phyloP scores from a whole-genome alignment of 2,113 vertebrate species.

The Xiphophorus couchianus region DNA sequence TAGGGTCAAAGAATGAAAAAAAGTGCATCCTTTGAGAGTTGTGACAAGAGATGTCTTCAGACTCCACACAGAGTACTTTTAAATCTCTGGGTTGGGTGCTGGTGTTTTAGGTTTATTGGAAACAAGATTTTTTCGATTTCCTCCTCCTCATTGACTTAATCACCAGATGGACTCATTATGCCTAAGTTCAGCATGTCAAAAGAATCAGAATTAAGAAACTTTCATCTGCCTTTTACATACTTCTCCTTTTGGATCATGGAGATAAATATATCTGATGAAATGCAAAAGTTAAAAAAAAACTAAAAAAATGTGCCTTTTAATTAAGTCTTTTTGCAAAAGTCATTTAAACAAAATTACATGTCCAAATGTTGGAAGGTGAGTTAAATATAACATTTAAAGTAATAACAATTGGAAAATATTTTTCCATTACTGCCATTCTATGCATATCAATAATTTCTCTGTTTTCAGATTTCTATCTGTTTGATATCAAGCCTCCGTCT shows the following conservation, averaged over 20 bases:
- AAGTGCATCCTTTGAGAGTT: too few species aligned
- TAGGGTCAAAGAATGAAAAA: too few species aligned
- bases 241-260: neutral
- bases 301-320: too few species aligned
- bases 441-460: constrained; percentile 14
- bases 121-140: neutral
- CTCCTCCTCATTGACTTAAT: neutral
- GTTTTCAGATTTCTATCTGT: neutral
- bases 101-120: neutral
- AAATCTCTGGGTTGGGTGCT: neutral
- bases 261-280: too few species aligned
- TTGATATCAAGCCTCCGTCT: constrained; percentile 23
- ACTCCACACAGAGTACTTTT: neutral
- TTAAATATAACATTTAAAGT: constrained; percentile 25
- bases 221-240: neutral
- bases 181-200: too few species aligned
- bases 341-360: neutral
- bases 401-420: constrained; percentile 35
- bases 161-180: neutral
- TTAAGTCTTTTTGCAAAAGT: too few species aligned
- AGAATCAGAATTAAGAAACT: too few species aligned
- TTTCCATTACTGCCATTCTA: neutral
- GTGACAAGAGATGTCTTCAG: neutral
- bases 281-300: too few species aligned
- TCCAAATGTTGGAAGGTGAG: neutral